Base-by-base conservation (phyloP, 2,888 invertebrate genomes). In the Diogma glabrata region DNA sequence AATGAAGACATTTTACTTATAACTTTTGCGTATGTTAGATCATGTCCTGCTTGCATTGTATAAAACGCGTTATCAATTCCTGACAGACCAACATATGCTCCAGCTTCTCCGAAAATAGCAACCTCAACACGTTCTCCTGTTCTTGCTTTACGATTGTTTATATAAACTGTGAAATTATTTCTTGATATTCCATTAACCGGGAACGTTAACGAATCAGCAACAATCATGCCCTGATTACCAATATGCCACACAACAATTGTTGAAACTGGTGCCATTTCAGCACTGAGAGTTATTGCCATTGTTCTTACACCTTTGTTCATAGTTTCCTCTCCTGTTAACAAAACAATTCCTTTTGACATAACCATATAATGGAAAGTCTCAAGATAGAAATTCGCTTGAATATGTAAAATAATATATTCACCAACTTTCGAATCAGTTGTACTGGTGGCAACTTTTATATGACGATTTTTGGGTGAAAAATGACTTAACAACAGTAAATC, bases 141-240 rank as follows among this genome's bases (percentile, higher is more conserved):
- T 56, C 94, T 82, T 50, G 92, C 92, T 69, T 95, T 96, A 55
- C 87, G 85, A 67, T 92, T 90, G 70, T 95, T 95, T 54, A 95
- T 84, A 59, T 76, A 79, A 10, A 91, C 82, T 1, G 87, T 84
- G 66, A 89, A 90, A 65, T 93, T 91, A 67, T 96, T 94, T 54
- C 91, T 72, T 2, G 92, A 88, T 58, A 95, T 90, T 54, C 94
- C 94, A 70, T 95, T 92, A 22, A 96, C 94, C 0, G 93, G 92
- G 75, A 95, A 93, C n/a, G 94, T 94, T 52, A 96, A 74, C 52
- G 91, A 88, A 72, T 96, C 96, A 0, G 89, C 89, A 1, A 93
- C 80, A 47, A 95, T 84, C 61, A 87, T 86, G 0, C 89, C 92
- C 58, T 85, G 82, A 12, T 79, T 79, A 5, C 83, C 84, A 1